Percentiles rank a stretch among this genome's conserved stretches.
Conservation (phyloP, 2,797 vertebrate species). For the Coregonus ussuriensis region DNA sequence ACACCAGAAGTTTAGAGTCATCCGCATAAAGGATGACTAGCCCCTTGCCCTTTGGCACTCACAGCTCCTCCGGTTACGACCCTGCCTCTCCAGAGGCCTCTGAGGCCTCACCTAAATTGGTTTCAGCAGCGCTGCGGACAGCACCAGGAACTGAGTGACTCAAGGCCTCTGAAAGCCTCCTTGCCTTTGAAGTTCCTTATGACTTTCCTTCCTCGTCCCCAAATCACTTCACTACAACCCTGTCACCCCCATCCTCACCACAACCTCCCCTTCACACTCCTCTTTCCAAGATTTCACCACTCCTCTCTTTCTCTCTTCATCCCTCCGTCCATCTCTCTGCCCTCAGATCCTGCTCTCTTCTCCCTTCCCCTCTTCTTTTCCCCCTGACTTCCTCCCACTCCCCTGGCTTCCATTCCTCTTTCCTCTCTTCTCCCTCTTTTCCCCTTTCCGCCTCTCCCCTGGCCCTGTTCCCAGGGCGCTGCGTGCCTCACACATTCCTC, state of each 20-base stretch:
- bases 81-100: constrained; percentile 49
- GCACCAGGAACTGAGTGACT: constrained; percentile 42
- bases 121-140: constrained; percentile 61
- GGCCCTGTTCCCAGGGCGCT: constrained; percentile 63
- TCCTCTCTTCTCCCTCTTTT: constrained; percentile 8
- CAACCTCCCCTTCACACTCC: constrained; percentile 19
- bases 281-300: constrained; percentile 42
- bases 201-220: constrained; percentile 67
- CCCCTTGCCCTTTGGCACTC: constrained; percentile 65
- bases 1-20: too few species aligned
- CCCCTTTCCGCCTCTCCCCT: constrained; percentile 38
- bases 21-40: constrained; percentile 7
- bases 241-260: not conserved
- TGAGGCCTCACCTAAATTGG: constrained; percentile 67
- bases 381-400: constrained; percentile 17
- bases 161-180: constrained; percentile 61
- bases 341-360: constrained; percentile 36
- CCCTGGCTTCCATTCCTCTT: not conserved
- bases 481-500: constrained; percentile 75
- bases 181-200: constrained; percentile 69
- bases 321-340: constrained; percentile 24
- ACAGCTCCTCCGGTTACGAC: constrained; percentile 69
- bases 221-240: not conserved
- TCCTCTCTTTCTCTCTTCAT: not conserved
- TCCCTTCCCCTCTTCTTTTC: not conserved